Base-by-base conservation (phyloP, 2,888 invertebrate species). In the Brachyptera putata region DNA sequence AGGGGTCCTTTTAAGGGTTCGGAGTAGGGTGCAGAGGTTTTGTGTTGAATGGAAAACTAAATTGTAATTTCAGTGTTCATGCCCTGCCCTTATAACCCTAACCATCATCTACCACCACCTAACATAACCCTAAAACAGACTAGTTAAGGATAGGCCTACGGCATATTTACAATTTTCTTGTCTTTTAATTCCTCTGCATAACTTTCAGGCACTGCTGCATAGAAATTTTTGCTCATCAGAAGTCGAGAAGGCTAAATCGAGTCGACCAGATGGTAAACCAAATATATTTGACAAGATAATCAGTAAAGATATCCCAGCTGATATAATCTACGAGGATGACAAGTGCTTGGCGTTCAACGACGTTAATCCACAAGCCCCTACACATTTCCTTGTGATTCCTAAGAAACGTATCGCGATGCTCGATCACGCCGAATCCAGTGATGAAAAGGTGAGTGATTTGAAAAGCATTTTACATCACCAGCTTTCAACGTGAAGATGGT, bases 321-420 rank as follows among this genome's bases (percentile, higher is more conserved):
- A 90, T 68, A 86, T 92, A 53, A 83, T 92, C 65, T 87, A 85
- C 72, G 91, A 92, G 72, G 91, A 92, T 75, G 86, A 91, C 1
- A 72, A 82, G 70, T 88, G 89, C 71, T 73, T 93, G 53, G 92
- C 90, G 1, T 91, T 93, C 73, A 85, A 87, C 68, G 92, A 93
- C 73, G 75, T 89, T 2, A 76, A 80, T 37, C 89, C 91, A 0
- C 90, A 91, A 72, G 92, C 91, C 0, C 92, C 92, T 0, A 82
- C 84, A 0, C 93, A 93, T 74, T 91, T 92, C 70, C 77, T 93
- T 4, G 88, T 93, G 3, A 88, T 93, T 65, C 92, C 92, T 0
- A 89, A 89, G 72, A 80, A 82, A 66, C 77, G 83, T 53, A 87
- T 93, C 64, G 74, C 84, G 0, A 80, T 80, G 70, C 71, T 92